Evolutionary conservation across 2,113 vertebrate genomes (phyloP).

Genomic region (Oriolus oriolus): DNA sequence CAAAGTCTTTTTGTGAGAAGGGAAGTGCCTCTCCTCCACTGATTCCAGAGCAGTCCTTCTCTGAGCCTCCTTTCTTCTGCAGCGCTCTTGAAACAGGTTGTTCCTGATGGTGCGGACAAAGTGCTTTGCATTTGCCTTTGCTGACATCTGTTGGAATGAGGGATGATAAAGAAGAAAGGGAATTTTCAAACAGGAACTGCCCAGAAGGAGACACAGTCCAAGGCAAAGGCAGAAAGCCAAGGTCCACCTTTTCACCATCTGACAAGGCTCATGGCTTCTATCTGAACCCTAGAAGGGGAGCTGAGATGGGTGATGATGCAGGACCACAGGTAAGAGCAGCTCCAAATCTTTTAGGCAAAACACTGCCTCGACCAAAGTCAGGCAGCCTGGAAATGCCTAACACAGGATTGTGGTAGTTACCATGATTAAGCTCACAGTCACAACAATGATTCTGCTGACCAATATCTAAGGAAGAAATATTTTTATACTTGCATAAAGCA

Average conservation of each 20-base stretch:
- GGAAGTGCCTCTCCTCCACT: not conserved
- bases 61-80: constrained; percentile 53
- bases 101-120: constrained; percentile 66
- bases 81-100: constrained; percentile 55
- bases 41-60: constrained; percentile 31
- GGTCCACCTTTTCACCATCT: not conserved
- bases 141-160: constrained; percentile 71
- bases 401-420: not conserved
- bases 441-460: not conserved
- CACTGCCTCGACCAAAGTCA: not conserved
- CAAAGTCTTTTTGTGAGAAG: not conserved
- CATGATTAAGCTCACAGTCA: not conserved
- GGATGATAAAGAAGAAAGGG: not conserved
- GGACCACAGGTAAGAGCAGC: not conserved
- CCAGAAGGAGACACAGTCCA: not conserved
- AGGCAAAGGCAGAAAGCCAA: not conserved
- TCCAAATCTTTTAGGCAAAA: not conserved
- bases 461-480: not conserved
- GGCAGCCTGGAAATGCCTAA: not conserved
- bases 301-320: not conserved
- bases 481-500: not conserved
- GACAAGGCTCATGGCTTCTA: not conserved
- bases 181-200: not conserved
- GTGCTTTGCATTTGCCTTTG: constrained; percentile 73
- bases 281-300: not conserved